Conservation (phyloP, 2,113 vertebrate genomes). For the Ammodytes marinus region DNA sequence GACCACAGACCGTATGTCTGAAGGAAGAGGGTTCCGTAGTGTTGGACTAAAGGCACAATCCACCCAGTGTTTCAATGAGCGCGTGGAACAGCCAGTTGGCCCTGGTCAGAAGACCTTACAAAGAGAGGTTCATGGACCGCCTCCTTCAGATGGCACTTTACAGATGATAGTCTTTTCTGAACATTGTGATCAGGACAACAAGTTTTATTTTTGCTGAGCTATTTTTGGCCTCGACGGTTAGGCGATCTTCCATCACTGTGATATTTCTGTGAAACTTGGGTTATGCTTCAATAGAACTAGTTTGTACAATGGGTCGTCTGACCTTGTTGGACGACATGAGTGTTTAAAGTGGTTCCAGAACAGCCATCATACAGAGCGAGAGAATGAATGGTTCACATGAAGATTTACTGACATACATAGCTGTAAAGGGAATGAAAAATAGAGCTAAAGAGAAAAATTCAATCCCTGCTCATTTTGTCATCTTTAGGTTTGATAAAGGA, state of each 20-base stretch:
- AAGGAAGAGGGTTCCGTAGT: no score
- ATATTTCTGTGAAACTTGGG: neutral
- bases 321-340: neutral
- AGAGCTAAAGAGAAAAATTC: neutral
- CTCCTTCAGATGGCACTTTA: neutral
- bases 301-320: neutral
- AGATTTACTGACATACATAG: neutral
- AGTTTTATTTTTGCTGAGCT: neutral
- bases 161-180: neutral
- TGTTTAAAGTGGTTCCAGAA: neutral
- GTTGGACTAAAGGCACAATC: no score
- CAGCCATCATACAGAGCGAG: neutral
- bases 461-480: neutral
- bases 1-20: no score
- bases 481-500: no score
- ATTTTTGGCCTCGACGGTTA: neutral
- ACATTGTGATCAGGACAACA: neutral
- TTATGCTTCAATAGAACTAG: neutral
- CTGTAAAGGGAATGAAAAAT: neutral
- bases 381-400: neutral
- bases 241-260: slow-evolving; percentile 4
- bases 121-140: neutral
- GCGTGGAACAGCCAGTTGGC: no score
- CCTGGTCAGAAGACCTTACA: no score
- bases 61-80: no score